phyloP scores from a whole-genome alignment of 1,140 invertebrate species.

The Leptoteleia sp. region DNA sequence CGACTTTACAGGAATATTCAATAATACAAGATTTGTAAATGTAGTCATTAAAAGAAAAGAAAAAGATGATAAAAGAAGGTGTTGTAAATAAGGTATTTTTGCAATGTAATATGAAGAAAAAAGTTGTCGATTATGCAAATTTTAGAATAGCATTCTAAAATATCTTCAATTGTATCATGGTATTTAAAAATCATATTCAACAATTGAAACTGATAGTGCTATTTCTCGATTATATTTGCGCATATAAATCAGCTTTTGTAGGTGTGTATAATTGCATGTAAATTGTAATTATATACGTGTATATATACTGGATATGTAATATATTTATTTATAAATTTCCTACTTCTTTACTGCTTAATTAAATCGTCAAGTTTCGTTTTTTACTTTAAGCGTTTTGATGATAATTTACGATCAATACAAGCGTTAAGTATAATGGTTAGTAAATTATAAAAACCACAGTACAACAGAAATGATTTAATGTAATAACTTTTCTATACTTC shows the following conservation, averaged over 20 bases:
- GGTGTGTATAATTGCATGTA: conserved; percentile 26
- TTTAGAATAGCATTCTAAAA: conserved; percentile 22
- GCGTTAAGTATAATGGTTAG: background rate
- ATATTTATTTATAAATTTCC: conserved; percentile 6
- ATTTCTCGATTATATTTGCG: conserved; percentile 28
- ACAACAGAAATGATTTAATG: too few relatives aligned
- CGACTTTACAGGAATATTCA: conserved; percentile 18
- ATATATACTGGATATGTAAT: conserved; percentile 16
- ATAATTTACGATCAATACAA: background rate
- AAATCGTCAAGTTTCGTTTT: background rate
- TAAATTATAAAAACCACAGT: background rate
- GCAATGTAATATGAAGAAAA: conserved; percentile 35
- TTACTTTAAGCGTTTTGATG: background rate
- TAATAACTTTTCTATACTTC: conserved; percentile 27
- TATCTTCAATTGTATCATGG: conserved; percentile 22
- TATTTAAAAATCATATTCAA: conserved; percentile 19
- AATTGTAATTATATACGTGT: conserved; percentile 30
- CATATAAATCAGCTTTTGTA: conserved; percentile 28
- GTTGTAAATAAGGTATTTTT: conserved; percentile 50
- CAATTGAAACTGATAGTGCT: conserved; percentile 10
- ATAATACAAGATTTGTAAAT: conserved; percentile 18
- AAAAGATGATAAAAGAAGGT: conserved; percentile 10
- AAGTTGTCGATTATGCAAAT: conserved; percentile 38
- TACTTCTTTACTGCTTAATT: background rate
- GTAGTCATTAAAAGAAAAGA: conserved; percentile 16